Conservation (phyloP, 2,888 invertebrate species). For the Argyresthia albistria region DNA sequence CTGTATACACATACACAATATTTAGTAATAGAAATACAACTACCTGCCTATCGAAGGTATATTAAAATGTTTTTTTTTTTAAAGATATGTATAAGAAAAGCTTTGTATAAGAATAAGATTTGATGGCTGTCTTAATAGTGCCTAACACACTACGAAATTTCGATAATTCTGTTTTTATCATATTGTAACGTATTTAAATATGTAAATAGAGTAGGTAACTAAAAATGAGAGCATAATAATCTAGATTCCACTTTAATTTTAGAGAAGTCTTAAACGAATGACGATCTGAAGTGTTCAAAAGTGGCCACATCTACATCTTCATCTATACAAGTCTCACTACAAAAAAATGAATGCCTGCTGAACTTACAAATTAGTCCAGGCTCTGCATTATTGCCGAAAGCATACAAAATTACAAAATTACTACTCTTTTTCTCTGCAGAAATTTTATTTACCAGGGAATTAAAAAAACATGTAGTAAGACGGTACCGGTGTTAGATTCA, state of each 20-base stretch:
- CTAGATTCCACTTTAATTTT: conserved; percentile 27
- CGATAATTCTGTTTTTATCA: conserved; percentile 55
- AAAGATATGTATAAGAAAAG: conserved; percentile 56
- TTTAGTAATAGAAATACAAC: conserved; percentile 49
- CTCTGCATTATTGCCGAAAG: too few species aligned
- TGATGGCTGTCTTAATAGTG: conserved; percentile 73
- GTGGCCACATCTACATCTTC: too few species aligned
- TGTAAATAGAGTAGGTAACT: background rate
- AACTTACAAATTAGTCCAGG: too few species aligned
- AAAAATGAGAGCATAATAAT: background rate
- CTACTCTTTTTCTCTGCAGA: too few species aligned
- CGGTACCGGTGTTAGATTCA: too few species aligned
- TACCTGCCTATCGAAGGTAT: conserved; percentile 69
- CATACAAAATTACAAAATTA: too few species aligned
- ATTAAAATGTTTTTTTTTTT: conserved; percentile 46
- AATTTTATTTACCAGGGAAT: too few species aligned
- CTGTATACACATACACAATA: conserved; percentile 38
- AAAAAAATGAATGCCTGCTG: too few species aligned
- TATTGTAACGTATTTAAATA: conserved; percentile 16
- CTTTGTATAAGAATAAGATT: conserved; percentile 68
- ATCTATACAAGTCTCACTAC: too few species aligned
- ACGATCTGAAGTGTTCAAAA: too few species aligned
- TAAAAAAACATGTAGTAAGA: too few species aligned
- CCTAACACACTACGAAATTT: conserved; percentile 72
- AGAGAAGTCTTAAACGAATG: conserved; percentile 24